phyloP scores from a whole-genome alignment of 2,113 vertebrate genomes.

The Hippoglossus stenolepis region DNA sequence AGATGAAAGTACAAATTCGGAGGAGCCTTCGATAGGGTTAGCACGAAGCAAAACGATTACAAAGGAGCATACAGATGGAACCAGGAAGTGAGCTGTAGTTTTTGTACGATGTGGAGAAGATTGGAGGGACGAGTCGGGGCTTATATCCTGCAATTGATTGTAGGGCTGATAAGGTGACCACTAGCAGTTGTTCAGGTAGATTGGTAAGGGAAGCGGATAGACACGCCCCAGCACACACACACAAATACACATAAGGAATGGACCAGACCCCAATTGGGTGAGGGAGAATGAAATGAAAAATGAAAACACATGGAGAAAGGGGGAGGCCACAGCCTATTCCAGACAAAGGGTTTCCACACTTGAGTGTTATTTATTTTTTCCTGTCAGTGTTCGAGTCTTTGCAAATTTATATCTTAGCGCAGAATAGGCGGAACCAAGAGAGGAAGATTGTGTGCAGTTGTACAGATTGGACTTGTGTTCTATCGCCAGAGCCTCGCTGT shows the following conservation, averaged over 20 bases:
- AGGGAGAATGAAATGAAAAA: not conserved
- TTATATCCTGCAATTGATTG: not conserved
- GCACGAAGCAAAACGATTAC: not conserved
- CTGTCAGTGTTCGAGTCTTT: conserved; percentile 13
- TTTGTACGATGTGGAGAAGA: not conserved
- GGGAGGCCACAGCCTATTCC: not conserved
- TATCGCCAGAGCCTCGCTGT: conserved; percentile 11
- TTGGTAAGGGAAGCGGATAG: not conserved
- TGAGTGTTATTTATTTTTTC: conserved; percentile 12
- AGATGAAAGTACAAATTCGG: not conserved
- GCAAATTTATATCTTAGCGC: conserved; percentile 12
- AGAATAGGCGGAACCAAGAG: conserved; percentile 17
- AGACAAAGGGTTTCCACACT: not conserved
- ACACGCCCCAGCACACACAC: not conserved
- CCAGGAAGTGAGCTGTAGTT: not conserved
- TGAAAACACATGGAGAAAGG: not conserved
- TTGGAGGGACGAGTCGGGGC: not conserved
- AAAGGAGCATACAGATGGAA: not conserved
- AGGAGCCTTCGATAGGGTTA: not conserved
- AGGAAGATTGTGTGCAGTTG: not conserved
- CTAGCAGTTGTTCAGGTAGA: not conserved
- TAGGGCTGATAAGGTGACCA: not conserved
- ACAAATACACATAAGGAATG: not conserved
- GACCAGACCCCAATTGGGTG: not conserved
- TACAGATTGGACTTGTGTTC: conserved; percentile 19